These are phyloP conservation scores for Narcine bancroftii DNA, from an alignment of 2,113 vertebrate species.

Conservation along the genomic window DNA sequence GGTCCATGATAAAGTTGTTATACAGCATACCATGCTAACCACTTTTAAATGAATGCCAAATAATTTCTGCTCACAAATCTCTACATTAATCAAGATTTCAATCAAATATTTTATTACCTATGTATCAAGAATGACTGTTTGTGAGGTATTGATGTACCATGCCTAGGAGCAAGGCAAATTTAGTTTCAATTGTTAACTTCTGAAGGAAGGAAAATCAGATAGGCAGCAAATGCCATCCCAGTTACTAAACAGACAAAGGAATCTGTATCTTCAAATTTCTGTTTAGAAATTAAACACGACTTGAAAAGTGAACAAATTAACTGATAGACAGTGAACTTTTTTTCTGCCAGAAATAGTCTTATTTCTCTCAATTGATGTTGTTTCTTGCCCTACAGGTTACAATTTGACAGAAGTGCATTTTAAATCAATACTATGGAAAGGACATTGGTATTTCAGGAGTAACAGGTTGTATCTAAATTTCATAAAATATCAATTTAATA, in stretches of 20 bases:
- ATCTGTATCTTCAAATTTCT: background rate
- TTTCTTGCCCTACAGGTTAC: background rate
- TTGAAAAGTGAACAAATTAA: background rate
- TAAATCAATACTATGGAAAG: background rate
- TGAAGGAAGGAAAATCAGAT: background rate
- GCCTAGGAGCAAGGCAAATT: background rate
- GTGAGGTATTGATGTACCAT: background rate
- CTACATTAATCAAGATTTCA: background rate
- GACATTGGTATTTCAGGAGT: background rate
- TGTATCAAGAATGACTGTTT: background rate
- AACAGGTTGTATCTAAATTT: background rate
- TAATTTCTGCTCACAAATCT: background rate
- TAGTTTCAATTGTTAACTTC: background rate
- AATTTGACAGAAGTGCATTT: background rate
- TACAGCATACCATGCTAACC: too few species aligned
- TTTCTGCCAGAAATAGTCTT: background rate
- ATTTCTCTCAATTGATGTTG: background rate
- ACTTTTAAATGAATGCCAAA: too few species aligned
- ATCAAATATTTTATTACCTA: background rate
- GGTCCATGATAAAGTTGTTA: too few species aligned
- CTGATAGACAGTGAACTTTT: background rate
- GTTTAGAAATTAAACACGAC: background rate
- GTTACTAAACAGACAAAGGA: background rate
- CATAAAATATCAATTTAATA: conserved; percentile 6
- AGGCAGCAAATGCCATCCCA: background rate